phyloP scores from a whole-genome alignment of 2,113 vertebrate genomes.

The Oriolus oriolus region DNA sequence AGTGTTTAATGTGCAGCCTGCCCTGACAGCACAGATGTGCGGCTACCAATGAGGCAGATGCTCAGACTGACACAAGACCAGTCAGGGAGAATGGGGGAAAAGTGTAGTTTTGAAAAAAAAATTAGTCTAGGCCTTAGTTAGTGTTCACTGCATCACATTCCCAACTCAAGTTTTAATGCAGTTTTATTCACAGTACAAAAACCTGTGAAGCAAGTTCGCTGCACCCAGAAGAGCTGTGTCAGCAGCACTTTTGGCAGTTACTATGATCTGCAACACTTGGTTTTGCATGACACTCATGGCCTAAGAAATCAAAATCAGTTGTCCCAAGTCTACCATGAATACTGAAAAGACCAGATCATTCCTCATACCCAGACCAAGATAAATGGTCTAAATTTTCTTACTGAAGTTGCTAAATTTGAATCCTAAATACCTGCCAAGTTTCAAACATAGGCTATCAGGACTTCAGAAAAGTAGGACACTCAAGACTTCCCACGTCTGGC shows the following conservation, averaged over 20 bases:
- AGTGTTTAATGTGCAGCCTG: not conserved
- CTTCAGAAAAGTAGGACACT: not conserved
- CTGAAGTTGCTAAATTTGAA: not conserved
- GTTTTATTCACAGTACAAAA: not conserved
- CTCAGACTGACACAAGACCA: not conserved
- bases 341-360: not conserved
- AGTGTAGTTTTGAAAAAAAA: accelerated
- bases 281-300: not conserved
- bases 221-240: not conserved
- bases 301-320: not conserved
- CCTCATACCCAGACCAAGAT: not conserved
- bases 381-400: not conserved
- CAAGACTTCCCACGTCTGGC: not conserved
- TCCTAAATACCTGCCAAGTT: not conserved
- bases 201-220: not conserved
- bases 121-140: not conserved
- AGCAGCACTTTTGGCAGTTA: not conserved
- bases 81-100: not conserved
- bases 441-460: not conserved
- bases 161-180: not conserved
- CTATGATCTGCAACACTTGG: not conserved
- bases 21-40: not conserved
- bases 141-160: not conserved
- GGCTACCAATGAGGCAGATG: not conserved
- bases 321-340: not conserved